Percentiles rank a stretch among this genome's conserved stretches.
These are phyloP conservation scores for Lamellibrachia columna DNA, from an alignment of 2,888 invertebrate species.

Conservation along the genomic window DNA sequence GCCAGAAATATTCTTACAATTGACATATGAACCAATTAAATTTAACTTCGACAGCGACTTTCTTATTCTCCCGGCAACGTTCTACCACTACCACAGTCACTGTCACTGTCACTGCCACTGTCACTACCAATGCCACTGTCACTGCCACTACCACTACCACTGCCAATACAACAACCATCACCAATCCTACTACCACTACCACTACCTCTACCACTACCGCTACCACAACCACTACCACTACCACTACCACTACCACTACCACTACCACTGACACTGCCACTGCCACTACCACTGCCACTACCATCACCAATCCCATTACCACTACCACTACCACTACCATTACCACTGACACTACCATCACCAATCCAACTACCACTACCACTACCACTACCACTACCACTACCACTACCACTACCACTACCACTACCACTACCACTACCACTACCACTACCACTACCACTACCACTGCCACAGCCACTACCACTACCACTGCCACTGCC, in stretches of 20 bases:
- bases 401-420: too few relatives aligned
- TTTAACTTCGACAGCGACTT: too few relatives aligned
- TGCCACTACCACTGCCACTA: not conserved
- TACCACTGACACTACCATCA: too few relatives aligned
- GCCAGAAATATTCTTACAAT: too few relatives aligned
- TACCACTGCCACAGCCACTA: too few relatives aligned
- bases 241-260: not conserved
- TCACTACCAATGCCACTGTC: not conserved
- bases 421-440: too few relatives aligned
- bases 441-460: too few relatives aligned
- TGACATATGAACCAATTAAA: too few relatives aligned
- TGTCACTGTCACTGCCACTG: not conserved
- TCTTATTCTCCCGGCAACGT: too few relatives aligned
- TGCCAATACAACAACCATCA: not conserved
- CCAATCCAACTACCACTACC: too few relatives aligned
- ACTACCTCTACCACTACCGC: not conserved
- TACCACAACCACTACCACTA: not conserved
- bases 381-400: too few relatives aligned
- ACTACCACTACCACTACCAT: not conserved
- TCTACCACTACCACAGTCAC: not conserved
- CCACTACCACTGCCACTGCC: too few relatives aligned
- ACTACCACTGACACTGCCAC: not conserved
- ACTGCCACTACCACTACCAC: not conserved
- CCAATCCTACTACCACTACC: not conserved
- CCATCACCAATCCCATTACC: not conserved